Conservation (phyloP, 2,797 vertebrate genomes). For the Hippoglossus hippoglossus region DNA sequence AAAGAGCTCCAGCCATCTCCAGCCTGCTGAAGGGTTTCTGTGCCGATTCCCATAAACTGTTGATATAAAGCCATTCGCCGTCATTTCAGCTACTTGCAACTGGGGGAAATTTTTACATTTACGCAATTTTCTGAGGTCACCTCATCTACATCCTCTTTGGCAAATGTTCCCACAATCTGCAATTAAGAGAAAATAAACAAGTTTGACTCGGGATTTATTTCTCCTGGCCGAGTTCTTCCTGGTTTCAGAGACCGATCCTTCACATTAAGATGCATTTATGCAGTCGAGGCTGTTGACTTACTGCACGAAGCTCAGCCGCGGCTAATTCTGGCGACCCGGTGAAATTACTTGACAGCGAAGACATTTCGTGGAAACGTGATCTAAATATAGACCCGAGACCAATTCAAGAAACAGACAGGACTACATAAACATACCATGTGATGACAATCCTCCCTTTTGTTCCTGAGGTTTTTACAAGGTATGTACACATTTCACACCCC, state of each 20-base stretch:
- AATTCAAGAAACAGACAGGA: conserved; percentile 49
- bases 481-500: conserved; percentile 54
- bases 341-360: conserved; percentile 2
- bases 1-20: conserved; percentile 50
- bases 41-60: conserved; percentile 16
- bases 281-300: not conserved
- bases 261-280: not conserved
- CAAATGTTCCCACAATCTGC: too few species aligned
- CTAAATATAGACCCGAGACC: conserved; percentile 51
- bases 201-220: not conserved
- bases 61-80: conserved; percentile 10
- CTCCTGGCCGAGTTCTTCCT: not conserved
- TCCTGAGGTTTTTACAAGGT: conserved; percentile 49
- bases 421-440: conserved; percentile 40
- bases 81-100: conserved; percentile 3
- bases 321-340: conserved; percentile 1
- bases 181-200: not conserved
- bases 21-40: conserved; percentile 12
- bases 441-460: conserved; percentile 61
- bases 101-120: too few species aligned
- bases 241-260: not conserved
- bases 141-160: not conserved
- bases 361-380: conserved; percentile 43
- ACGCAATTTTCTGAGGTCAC: conserved; percentile 10
- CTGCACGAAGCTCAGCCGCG: not conserved